Evolutionary conservation across 2,888 invertebrate genomes (phyloP).

Genomic region (Carterocephalus palaemon): DNA sequence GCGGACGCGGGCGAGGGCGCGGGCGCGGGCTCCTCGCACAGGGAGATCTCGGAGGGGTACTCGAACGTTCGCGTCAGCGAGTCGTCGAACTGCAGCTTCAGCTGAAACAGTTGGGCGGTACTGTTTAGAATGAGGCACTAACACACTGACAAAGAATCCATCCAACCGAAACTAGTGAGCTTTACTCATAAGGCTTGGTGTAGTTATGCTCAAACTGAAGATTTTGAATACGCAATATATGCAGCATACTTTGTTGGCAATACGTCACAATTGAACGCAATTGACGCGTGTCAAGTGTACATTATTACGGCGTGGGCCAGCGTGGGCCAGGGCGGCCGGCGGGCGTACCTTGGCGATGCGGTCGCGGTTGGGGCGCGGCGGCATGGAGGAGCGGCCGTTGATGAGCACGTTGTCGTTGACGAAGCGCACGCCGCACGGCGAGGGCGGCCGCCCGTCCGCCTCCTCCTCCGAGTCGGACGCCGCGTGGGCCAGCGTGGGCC

Average conservation of each 20-base stretch:
- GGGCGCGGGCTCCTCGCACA: constrained; percentile 80
- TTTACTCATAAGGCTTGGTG: too few relatives aligned
- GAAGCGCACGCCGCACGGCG: constrained; percentile 90
- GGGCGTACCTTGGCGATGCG: constrained; percentile 79
- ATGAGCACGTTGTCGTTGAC: constrained; percentile 93
- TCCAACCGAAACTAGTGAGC: too few relatives aligned
- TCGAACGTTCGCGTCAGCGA: constrained; percentile 92
- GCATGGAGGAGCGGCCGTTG: constrained; percentile 92
- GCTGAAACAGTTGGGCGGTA: too few relatives aligned
- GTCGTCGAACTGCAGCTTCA: constrained; percentile 94
- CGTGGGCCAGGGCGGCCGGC: too few relatives aligned
- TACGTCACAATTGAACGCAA: too few relatives aligned
- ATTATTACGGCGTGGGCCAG: too few relatives aligned
- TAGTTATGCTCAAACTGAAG: too few relatives aligned
- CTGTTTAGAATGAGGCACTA: too few relatives aligned
- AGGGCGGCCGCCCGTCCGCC: constrained; percentile 83
- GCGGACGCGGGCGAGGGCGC: constrained; percentile 28
- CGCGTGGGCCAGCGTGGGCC: constrained; percentile 65
- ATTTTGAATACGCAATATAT: too few relatives aligned
- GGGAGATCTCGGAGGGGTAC: constrained; percentile 94
- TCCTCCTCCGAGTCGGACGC: constrained; percentile 42
- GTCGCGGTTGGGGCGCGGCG: constrained; percentile 57
- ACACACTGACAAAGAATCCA: too few relatives aligned
- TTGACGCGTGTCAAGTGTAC: too few relatives aligned
- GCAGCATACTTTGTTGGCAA: too few relatives aligned